Evolutionary conservation across 2,888 invertebrate species (phyloP).

Genomic region (Selenia dentaria): DNA sequence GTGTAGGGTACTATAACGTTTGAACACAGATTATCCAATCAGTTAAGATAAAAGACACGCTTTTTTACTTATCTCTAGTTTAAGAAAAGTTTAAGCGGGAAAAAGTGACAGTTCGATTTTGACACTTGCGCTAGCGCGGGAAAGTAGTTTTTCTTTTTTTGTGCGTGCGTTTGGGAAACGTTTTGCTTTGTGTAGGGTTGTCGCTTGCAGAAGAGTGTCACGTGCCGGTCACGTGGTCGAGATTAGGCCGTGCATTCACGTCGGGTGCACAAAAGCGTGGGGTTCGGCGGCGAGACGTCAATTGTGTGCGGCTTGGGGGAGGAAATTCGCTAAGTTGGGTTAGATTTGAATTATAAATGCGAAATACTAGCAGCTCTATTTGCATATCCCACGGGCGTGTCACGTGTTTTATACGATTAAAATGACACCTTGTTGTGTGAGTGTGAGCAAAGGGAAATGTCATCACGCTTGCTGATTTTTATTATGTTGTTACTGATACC

Average conservation of each 20-base stretch:
- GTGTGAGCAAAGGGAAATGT: constrained; percentile 1
- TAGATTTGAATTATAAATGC: constrained; percentile 80
- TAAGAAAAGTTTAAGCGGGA: constrained; percentile 50
- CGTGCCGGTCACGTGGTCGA: constrained; percentile 77
- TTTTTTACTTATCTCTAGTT: constrained; percentile 61
- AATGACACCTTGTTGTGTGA: constrained; percentile 11
- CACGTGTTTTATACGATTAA: constrained; percentile 22
- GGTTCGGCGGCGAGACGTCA: constrained; percentile 73
- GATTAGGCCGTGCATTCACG: constrained; percentile 79
- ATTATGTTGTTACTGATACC: too few species aligned
- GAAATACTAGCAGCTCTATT: constrained; percentile 71
- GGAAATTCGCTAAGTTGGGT: constrained; percentile 78
- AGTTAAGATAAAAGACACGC: constrained; percentile 84
- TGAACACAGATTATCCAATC: constrained; percentile 84
- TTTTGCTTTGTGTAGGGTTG: constrained; percentile 56
- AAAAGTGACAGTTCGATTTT: constrained; percentile 48
- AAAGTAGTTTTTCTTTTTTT: constrained; percentile 45
- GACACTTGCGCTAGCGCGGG: constrained; percentile 40
- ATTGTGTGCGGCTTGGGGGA: constrained; percentile 75
- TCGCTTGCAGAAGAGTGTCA: constrained; percentile 72
- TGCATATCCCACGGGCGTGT: constrained; percentile 78
- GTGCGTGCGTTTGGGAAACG: constrained; percentile 50
- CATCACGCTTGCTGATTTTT: too few species aligned
- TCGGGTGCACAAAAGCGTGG: constrained; percentile 72
- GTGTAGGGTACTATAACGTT: constrained; percentile 79